A percentile compares a stretch with the other conserved stretches of the same genome.
These are phyloP conservation scores for Vultur gryphus DNA, from an alignment of 2,797 vertebrate species.

Conservation along the genomic window DNA sequence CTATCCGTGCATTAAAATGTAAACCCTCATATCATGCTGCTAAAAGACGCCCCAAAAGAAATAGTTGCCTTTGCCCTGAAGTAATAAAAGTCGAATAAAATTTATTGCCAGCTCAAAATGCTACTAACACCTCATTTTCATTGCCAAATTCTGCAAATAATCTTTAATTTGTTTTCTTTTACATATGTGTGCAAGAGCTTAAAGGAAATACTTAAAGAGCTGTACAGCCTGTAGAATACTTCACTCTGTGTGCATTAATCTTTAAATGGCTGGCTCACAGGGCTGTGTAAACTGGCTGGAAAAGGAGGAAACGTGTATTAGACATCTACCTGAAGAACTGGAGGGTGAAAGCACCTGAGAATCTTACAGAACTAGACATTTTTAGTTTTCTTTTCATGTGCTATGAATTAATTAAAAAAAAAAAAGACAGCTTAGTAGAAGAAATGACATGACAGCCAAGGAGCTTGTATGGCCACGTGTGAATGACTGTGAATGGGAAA, in stretches of 20 bases:
- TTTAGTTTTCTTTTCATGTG: not conserved
- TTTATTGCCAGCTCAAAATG: constrained; percentile 42
- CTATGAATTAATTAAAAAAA: not conserved
- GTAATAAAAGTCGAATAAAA: constrained; percentile 45
- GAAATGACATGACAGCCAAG: not conserved
- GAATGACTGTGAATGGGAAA: not conserved
- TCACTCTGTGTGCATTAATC: not conserved
- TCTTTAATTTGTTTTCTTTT: constrained; percentile 54
- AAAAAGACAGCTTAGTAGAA: not conserved
- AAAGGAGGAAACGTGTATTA: not conserved
- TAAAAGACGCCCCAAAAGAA: not conserved
- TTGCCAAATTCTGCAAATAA: constrained; percentile 46
- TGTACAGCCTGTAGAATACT: not conserved
- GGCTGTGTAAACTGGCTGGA: not conserved
- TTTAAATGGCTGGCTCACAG: not conserved
- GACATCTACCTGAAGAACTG: not conserved
- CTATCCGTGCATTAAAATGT: not conserved
- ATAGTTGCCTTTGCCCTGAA: not conserved
- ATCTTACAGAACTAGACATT: not conserved
- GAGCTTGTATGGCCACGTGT: not conserved
- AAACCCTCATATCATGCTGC: not conserved
- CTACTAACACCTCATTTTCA: constrained; percentile 46
- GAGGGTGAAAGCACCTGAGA: not conserved
- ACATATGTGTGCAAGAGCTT: constrained; percentile 11
- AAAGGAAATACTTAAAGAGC: constrained; percentile 19